A percentile compares a stretch with the other conserved stretches of the same genome.
Conservation (phyloP, 2,113 vertebrate species). For the Tricholaema leucomelas region DNA sequence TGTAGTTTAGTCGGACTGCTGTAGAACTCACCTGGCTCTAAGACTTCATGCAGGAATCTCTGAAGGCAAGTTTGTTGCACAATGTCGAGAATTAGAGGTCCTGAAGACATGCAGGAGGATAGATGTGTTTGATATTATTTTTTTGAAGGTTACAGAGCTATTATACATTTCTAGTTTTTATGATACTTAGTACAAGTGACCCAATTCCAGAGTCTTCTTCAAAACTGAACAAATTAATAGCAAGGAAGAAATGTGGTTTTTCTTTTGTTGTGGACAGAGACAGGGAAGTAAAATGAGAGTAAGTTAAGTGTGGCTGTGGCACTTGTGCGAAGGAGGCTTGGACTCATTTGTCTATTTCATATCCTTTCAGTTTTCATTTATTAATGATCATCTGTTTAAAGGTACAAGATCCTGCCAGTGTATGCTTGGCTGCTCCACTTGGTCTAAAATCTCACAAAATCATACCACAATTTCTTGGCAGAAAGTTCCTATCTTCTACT, state of each 20-base stretch:
- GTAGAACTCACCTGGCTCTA: neutral
- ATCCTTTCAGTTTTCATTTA: neutral
- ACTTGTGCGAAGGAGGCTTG: neutral
- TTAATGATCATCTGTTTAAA: neutral
- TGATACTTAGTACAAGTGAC: neutral
- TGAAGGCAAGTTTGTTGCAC: neutral
- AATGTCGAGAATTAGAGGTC: neutral
- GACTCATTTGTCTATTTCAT: neutral
- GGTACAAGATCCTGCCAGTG: neutral
- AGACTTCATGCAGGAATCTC: neutral
- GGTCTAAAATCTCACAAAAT: neutral
- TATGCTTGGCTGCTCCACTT: neutral
- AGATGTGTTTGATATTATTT: too few species aligned
- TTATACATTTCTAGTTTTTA: neutral
- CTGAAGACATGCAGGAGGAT: neutral
- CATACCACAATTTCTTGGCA: neutral
- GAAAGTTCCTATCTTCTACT: neutral
- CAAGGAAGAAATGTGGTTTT: neutral
- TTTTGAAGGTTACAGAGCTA: neutral
- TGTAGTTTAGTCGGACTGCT: neutral
- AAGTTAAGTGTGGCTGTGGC: neutral
- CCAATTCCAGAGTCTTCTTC: neutral
- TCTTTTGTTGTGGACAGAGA: neutral
- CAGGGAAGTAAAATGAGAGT: neutral
- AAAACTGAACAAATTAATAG: neutral